Conservation (phyloP, 2,113 vertebrate genomes). For the Sphyrna mokarran region DNA sequence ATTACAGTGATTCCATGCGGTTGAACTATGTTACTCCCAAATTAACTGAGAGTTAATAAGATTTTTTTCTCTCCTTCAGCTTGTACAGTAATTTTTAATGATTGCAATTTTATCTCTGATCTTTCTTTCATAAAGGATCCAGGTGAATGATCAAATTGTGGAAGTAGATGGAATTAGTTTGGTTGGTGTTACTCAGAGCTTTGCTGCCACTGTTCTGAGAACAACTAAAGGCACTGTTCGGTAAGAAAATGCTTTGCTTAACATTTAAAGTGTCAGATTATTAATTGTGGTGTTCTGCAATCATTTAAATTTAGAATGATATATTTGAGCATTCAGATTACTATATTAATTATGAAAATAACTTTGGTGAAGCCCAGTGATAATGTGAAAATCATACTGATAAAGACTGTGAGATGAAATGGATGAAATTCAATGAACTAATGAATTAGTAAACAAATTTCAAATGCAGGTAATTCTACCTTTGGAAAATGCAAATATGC, state of each 20-base stretch:
- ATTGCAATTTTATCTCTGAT: background rate
- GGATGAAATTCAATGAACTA: background rate
- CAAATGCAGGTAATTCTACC: background rate
- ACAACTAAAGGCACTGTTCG: conserved; percentile 92
- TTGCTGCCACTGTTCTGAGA: conserved; percentile 93
- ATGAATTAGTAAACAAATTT: background rate
- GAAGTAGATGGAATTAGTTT: conserved; percentile 94
- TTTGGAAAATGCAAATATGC: background rate
- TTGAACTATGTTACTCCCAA: background rate
- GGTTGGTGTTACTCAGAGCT: conserved; percentile 96
- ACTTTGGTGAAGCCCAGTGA: background rate
- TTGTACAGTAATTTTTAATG: background rate
- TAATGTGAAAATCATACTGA: background rate
- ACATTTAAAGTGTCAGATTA: too few relatives aligned
- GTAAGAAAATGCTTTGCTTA: conserved; percentile 55
- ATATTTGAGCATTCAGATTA: background rate
- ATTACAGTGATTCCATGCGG: background rate
- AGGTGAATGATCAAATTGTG: conserved; percentile 96
- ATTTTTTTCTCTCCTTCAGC: conserved; percentile 12
- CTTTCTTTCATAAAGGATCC: conserved; percentile 64
- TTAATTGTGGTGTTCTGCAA: background rate
- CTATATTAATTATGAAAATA: background rate
- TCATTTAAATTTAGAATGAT: background rate
- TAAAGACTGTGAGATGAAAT: background rate
- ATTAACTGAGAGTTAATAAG: background rate